Evolutionary conservation across 2,888 invertebrate species (phyloP).

Genomic region (Deladenus siricidicola): DNA sequence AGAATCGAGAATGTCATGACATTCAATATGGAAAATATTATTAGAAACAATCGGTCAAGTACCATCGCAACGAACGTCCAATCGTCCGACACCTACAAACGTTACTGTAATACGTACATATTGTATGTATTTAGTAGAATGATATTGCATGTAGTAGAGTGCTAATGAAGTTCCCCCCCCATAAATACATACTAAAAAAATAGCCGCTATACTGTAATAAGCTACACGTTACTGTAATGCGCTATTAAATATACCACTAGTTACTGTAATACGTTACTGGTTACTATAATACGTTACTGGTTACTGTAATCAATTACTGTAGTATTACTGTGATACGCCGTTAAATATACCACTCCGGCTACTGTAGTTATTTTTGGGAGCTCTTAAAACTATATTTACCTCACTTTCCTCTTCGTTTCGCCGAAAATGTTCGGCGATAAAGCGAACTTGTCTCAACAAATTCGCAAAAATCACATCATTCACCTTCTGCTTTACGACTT

Average conservation of each 20-base stretch:
- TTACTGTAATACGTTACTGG: too few species aligned
- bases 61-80: slow-evolving; percentile 53
- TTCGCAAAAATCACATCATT: slow-evolving; percentile 49
- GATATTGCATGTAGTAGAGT: not conserved
- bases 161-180: not conserved
- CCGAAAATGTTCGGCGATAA: slow-evolving; percentile 52
- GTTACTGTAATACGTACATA: not conserved
- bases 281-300: too few species aligned
- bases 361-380: too few species aligned
- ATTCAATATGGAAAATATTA: slow-evolving; percentile 51
- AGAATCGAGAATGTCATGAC: slow-evolving; percentile 49
- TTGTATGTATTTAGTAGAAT: not conserved
- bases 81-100: slow-evolving; percentile 47
- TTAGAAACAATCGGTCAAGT: slow-evolving; percentile 47
- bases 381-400: too few species aligned
- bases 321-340: too few species aligned
- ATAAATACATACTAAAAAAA: not conserved
- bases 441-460: slow-evolving; percentile 47
- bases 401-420: slow-evolving; percentile 48
- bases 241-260: too few species aligned
- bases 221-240: too few species aligned
- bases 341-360: not conserved
- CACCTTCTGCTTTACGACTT: slow-evolving; percentile 27
- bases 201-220: too few species aligned
- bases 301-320: too few species aligned